Evolutionary conservation across 2,113 vertebrate species (phyloP).

Genomic region (Poecile atricapillus): DNA sequence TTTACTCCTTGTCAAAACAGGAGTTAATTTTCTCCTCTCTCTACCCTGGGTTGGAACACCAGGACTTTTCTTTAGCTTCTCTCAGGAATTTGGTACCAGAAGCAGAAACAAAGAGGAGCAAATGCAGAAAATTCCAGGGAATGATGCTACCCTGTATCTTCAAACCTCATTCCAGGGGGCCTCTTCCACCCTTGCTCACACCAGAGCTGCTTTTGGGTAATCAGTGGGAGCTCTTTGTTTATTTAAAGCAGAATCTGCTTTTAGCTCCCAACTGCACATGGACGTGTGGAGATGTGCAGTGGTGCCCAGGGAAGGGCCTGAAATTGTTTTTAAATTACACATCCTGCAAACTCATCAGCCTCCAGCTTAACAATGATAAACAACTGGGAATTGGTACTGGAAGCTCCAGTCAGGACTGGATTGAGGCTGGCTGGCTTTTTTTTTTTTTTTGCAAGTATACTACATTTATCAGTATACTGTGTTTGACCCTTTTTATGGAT

Average conservation of each 20-base stretch:
- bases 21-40: not conserved
- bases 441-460: not conserved
- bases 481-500: slow-evolving; percentile 32
- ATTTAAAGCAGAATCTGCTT: not conserved
- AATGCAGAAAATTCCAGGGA: not conserved
- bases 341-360: not conserved
- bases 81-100: not conserved
- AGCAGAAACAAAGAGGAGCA: not conserved
- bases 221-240: not conserved
- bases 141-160: not conserved
- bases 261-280: not conserved
- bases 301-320: not conserved
- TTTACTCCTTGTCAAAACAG: not conserved
- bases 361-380: not conserved
- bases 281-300: not conserved
- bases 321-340: not conserved
- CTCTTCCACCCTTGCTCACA: not conserved
- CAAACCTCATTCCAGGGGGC: not conserved
- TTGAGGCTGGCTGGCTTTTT: not conserved
- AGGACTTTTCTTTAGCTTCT: not conserved
- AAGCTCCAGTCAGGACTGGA: not conserved
- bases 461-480: not conserved
- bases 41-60: not conserved
- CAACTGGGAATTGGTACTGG: not conserved
- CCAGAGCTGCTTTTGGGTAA: not conserved